Evolutionary conservation across 2,797 vertebrate species (phyloP), one percentile per base, ranked within the genome.

Genomic region (Sardinella longiceps): DNA sequence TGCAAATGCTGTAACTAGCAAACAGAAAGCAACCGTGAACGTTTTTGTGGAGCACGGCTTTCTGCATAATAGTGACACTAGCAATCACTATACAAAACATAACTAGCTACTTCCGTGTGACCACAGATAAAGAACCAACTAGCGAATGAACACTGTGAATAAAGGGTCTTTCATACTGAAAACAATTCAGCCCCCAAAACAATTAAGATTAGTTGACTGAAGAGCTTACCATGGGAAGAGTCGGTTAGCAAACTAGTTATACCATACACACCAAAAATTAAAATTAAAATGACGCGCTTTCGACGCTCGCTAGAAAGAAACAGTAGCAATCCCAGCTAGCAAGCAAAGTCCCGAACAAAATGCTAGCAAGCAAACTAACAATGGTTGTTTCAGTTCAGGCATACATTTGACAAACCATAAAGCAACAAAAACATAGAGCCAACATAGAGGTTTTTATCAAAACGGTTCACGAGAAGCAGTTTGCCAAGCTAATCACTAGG

Each of bases 321-420:
- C 33, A 77, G 63, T 83, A 66, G 82, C 66, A 28, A 51, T 77
- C 18, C 63, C 82, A 74, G 63, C 45, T 77, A 66, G 43, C 45
- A 83, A 83, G 46, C 37, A 48, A 48, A 83, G 63, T 74, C 50
- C 45, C 30, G 82, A 50, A 84, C 66, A 63, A 63, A 80, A 80
- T 23, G 30, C 83, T 80, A 77, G 37, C 5, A 77, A 43, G 70
- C 37, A 77, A 43, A 77, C 70, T 77, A 43, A 43, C 30, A 33
- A 23, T 77, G 18, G 33, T 11, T 77, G 18, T 77, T 77, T 15
- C 70, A 43, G 18, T 15, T 37, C 37, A 43, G 10, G 5, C 33
- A 77, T 9, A n/a, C 23, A 77, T 39, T 33, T 23, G 20, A 77
- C 37, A 20, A 43, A 15, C 23, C 37, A 77, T 11, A 18, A 11